Percentiles rank a stretch among this genome's conserved stretches.
These are phyloP conservation scores for Malthinus seriepunctatus DNA, from an alignment of 2,888 invertebrate species.

Conservation along the genomic window DNA sequence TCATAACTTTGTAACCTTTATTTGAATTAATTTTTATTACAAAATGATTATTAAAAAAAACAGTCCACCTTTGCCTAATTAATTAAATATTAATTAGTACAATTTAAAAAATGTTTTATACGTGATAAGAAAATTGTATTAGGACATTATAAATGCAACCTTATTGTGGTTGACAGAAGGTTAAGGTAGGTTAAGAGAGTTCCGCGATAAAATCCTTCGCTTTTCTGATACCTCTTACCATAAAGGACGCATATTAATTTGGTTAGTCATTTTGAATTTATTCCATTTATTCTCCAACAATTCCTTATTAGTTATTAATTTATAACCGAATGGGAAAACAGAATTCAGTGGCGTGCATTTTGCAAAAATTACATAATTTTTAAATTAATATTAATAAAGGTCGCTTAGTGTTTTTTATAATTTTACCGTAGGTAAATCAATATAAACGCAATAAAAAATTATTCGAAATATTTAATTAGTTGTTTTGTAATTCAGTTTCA, in stretches of 20 bases:
- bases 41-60: slow-evolving; percentile 7
- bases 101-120: slow-evolving; percentile 7
- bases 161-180: slow-evolving; percentile 24
- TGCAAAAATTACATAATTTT: too few relatives aligned
- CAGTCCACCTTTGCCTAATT: slow-evolving; percentile 8
- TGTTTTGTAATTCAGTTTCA: too few relatives aligned
- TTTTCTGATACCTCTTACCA: slow-evolving; percentile 14
- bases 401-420: too few relatives aligned
- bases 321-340: not conserved
- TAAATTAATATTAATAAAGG: too few relatives aligned
- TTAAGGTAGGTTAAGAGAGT: slow-evolving; percentile 28
- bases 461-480: too few relatives aligned
- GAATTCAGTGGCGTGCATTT: too few relatives aligned
- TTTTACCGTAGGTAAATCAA: too few relatives aligned
- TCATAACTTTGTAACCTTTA: slow-evolving; percentile 24
- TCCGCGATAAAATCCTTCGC: slow-evolving; percentile 23
- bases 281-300: not conserved
- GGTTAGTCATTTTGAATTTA: slow-evolving; percentile 13
- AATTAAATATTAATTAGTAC: slow-evolving; percentile 8
- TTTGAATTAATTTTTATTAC: slow-evolving; percentile 20
- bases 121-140: slow-evolving; percentile 17
- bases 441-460: too few relatives aligned
- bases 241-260: slow-evolving; percentile 15
- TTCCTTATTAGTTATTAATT: not conserved
- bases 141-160: slow-evolving; percentile 17